Base-by-base conservation (phyloP, 35 echinoderm and acorn worm genomes). In the Diadema setosum region DNA sequence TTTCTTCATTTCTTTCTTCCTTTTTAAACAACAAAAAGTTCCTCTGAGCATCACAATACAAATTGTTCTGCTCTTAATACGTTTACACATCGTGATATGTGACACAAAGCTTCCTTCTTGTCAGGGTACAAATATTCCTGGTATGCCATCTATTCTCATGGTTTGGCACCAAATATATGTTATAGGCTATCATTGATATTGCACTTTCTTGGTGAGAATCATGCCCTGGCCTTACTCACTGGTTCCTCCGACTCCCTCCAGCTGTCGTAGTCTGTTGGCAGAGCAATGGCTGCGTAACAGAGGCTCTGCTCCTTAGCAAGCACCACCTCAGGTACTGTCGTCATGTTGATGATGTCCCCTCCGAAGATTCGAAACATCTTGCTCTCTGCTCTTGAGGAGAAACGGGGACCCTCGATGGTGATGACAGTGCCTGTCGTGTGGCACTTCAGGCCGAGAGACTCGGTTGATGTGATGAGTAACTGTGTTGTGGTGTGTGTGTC, bases 291-390 rank as follows among this genome's bases (percentile, higher is more conserved):
- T 26, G 92, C 92, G 85, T 98, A 98, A 6, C 85, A 90, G 23
- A 94, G 46, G 15, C 92, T 89, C 42, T 84, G 29, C 64, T 98
- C 96, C 52, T 91, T 94, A 49, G 96, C 96, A 21, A 98, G 84
- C 5, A 92, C 85, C 0, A 98, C 96, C 85, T 98, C 96, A 14
- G 96, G 95, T 12, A 98, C 89, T 8, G 92, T 92, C 16, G 96
- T 99, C 96, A 99, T 99, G 82, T 99, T 99, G 73, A 99, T 99
- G 33, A 95, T 74, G 58, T 99, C 92, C 5, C 81, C 92, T 0
- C 85, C 84, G 85, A 90, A 89, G 44, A 80, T 84, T 9, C 61
- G 58, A 70, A 92, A 99, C 57, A 99, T 73, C 16, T 83, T 89
- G 48, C 96, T 99, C 93, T 99, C 92, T 3, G 96, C 89, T 29